Evolutionary conservation across 2,888 invertebrate species (phyloP), one percentile per base, ranked within the genome.

Genomic region (Cheilosia scutellata): DNA sequence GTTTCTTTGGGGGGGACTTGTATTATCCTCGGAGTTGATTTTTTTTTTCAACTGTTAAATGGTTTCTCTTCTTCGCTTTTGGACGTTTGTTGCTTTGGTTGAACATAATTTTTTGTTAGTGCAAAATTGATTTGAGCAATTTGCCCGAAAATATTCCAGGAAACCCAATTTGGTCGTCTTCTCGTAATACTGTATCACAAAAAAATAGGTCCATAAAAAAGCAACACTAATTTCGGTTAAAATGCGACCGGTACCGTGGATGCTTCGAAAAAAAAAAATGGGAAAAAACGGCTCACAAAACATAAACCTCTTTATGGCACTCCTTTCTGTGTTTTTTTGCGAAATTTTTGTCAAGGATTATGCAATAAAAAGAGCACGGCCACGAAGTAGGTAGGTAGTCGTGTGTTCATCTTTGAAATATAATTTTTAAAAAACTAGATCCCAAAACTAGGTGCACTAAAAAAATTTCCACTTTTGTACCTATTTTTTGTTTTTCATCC

Each of bases 1-100:
- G 78, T 71, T 78, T 78, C 78, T 71, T 71, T 58, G 49, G 78
- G 63, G 78, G 71, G 31, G 47, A 78, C 31, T 51, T 55, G 16
- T 71, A 37, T 51, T 63, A 40, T 40, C 71, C 71, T 51, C 63
- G 7, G 20, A 29, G 68, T 42, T 60, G 16, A 6, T 37, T 66
- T 40, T 66, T 76, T 53, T 33, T 47, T 31, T 16, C 16, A 51
- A 44, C 25, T 60, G 42, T 31, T 29, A 29, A 31, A n/a, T 40
- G 63, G 31, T 37, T 44, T 65, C 25, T 31, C 6, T 11, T 4
- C 11, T 27, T 60, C n/a, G n/a, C n/a, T n/a, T 11, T 60, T 27
- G 42, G 16, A 9, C 25, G 31, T 9, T 44, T 27, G 20, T 62
- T 63, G 37, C 37, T 55, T 68, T 47, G 20, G 44, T 5, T 25